Conservation (phyloP, 92 coral and sea anemone genomes). For the Epizoanthus rinbou region DNA sequence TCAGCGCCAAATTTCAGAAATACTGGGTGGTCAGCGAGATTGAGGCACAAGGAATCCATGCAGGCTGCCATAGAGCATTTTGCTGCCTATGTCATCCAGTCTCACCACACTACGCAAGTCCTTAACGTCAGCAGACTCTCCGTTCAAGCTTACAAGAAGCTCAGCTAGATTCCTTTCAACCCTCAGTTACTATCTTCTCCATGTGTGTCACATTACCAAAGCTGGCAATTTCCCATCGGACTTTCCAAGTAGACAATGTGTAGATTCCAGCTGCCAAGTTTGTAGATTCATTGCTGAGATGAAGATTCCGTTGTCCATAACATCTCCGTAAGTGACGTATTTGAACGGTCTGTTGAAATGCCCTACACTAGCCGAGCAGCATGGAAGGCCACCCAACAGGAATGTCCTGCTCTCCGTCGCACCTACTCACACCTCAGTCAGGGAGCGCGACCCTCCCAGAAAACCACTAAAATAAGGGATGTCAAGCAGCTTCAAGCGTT, state of each 20-base stretch:
- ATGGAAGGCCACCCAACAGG: constrained; percentile 51
- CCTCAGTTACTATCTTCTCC: constrained; percentile 10
- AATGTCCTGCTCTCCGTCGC: constrained; percentile 55
- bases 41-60: constrained; percentile 29
- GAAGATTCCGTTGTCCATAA: constrained; percentile 40
- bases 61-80: constrained; percentile 28
- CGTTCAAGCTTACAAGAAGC: neutral
- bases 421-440: constrained; percentile 49
- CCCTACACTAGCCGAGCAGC: constrained; percentile 27
- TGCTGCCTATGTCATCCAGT: constrained; percentile 30
- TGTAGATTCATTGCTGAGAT: neutral
- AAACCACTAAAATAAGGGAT: constrained; percentile 44
- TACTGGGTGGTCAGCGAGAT: constrained; percentile 26
- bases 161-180: constrained; percentile 43
- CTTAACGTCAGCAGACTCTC: constrained; percentile 37
- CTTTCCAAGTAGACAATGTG: constrained; percentile 16
- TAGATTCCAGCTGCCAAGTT: neutral
- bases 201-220: neutral
- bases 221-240: too few species aligned
- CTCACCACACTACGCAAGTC: constrained; percentile 28
- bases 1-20: constrained; percentile 27
- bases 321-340: constrained; percentile 34
- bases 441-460: constrained; percentile 53
- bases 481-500: too few species aligned
- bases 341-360: neutral